A percentile compares a stretch with the other conserved stretches of the same genome.
phyloP scores from a whole-genome alignment of 2,113 vertebrate genomes.

The Rostratula benghalensis region DNA sequence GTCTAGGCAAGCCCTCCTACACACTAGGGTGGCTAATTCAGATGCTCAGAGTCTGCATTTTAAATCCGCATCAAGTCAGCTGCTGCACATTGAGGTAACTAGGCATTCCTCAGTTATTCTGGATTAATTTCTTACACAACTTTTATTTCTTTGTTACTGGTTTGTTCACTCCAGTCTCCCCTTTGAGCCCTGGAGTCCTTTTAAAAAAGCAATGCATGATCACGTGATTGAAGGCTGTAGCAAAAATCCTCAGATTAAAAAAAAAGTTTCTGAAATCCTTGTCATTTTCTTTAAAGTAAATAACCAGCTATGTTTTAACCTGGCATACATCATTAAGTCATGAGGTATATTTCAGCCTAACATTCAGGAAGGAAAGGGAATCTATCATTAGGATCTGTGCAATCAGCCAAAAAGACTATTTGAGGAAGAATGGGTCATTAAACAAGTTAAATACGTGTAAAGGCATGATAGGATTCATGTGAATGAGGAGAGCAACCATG shows the following conservation, averaged over 20 bases:
- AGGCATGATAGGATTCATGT: accelerated
- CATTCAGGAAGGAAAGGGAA: background rate
- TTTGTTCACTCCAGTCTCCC: background rate
- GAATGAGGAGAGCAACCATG: background rate
- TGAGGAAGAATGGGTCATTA: background rate
- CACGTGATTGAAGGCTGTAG: background rate
- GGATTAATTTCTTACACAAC: background rate
- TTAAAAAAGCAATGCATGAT: background rate
- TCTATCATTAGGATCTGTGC: background rate
- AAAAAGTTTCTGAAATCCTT: background rate
- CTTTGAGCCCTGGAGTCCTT: background rate
- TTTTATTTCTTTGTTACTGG: background rate
- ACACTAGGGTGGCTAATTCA: background rate
- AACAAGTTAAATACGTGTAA: background rate
- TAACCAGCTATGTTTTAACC: background rate
- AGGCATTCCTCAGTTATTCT: background rate
- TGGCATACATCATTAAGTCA: background rate
- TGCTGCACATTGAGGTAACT: background rate
- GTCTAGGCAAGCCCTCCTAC: background rate
- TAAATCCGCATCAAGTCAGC: background rate
- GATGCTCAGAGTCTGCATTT: background rate
- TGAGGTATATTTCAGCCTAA: background rate
- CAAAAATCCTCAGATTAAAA: background rate
- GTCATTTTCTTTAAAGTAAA: background rate
- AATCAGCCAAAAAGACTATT: background rate